phyloP scores from a whole-genome alignment of 2,113 vertebrate species.

The Rhynchomys soricoides region DNA sequence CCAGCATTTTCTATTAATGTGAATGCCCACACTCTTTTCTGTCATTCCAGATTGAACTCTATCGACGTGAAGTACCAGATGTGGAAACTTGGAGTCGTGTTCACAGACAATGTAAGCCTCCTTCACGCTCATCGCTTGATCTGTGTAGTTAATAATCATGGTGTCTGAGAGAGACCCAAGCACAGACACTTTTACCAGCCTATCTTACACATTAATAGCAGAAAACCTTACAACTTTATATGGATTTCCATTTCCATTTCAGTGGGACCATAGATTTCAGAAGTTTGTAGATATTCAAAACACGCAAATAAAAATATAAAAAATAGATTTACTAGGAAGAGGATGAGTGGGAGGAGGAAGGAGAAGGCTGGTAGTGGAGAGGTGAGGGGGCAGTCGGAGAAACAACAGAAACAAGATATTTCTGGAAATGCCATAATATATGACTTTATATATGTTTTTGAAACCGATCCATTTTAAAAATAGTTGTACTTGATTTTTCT shows the following conservation, averaged over 20 bases:
- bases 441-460: background rate
- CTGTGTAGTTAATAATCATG: background rate
- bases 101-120: constrained; percentile 96
- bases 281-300: background rate
- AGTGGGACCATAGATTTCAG: background rate
- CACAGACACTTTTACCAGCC: background rate
- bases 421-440: background rate
- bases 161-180: background rate
- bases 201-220: background rate
- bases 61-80: constrained; percentile 99
- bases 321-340: background rate
- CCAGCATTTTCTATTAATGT: background rate
- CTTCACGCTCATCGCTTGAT: background rate
- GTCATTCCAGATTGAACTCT: constrained; percentile 91
- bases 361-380: no score
- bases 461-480: background rate
- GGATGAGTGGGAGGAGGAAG: background rate
- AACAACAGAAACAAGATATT: background rate
- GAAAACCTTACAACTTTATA: background rate
- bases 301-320: background rate
- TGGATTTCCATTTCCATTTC: background rate
- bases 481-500: background rate
- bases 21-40: background rate
- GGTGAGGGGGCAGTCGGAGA: background rate
- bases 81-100: constrained; percentile 98